These are phyloP conservation scores for Trididemnum miniatum DNA, from an alignment of 23 tunicate species.

Conservation along the genomic window DNA sequence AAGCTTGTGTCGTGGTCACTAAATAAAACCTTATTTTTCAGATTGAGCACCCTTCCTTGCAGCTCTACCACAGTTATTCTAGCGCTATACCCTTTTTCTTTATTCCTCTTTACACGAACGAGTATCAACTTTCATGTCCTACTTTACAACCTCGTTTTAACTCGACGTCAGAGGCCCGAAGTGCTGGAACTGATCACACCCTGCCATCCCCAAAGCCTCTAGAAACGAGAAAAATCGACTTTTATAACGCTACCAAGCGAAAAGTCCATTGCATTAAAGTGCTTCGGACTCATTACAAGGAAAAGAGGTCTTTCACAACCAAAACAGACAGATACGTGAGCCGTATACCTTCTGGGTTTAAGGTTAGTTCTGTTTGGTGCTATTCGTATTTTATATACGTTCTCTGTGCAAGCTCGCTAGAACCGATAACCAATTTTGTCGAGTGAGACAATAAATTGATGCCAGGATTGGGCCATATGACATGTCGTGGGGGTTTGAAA, in stretches of 20 bases:
- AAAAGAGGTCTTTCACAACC: slow-evolving; percentile 54
- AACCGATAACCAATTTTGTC: too few relatives aligned
- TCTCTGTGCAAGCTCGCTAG: too few relatives aligned
- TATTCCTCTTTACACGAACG: slow-evolving; percentile 48
- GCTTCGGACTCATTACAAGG: slow-evolving; percentile 70
- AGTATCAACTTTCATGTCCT: slow-evolving; percentile 69
- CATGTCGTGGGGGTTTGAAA: too few relatives aligned
- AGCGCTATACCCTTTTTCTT: slow-evolving; percentile 51
- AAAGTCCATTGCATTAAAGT: slow-evolving; percentile 82
- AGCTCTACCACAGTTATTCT: slow-evolving; percentile 51
- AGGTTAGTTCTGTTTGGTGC: slow-evolving; percentile 36
- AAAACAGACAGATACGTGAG: slow-evolving; percentile 35
- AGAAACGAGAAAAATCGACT: not conserved
- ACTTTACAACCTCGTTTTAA: slow-evolving; percentile 39
- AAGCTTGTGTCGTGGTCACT: too few relatives aligned
- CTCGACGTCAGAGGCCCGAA: not conserved
- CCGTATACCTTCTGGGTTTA: slow-evolving; percentile 58
- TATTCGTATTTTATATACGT: too few relatives aligned
- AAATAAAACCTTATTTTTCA: too few relatives aligned
- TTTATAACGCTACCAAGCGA: slow-evolving; percentile 27
- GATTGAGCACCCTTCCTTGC: slow-evolving; percentile 56
- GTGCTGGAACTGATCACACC: not conserved
- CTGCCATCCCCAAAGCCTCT: not conserved
- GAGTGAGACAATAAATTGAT: too few relatives aligned
- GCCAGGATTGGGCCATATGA: too few relatives aligned